Evolutionary conservation across 2,888 invertebrate genomes (phyloP).

Genomic region (Campoplex nolae): DNA sequence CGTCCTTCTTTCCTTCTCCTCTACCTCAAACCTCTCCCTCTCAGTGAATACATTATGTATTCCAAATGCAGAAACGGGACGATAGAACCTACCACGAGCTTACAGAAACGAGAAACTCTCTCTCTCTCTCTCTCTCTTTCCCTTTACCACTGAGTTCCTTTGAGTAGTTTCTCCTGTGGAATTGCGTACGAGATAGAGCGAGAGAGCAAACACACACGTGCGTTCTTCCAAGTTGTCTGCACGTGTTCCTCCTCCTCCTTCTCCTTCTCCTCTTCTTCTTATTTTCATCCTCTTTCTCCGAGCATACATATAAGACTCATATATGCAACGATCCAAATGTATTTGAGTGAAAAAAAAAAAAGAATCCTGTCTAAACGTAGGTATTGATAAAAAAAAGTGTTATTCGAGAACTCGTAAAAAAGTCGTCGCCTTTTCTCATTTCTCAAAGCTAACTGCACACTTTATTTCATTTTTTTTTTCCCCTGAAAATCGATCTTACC

Average conservation of each 20-base stretch:
- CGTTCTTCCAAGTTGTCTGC: slow-evolving; percentile 42
- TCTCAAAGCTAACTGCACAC: too few relatives aligned
- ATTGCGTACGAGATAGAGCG: slow-evolving; percentile 30
- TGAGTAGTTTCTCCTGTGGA: slow-evolving; percentile 14
- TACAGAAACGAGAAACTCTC: slow-evolving; percentile 17
- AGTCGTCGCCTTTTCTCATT: not conserved
- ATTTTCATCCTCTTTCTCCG: slow-evolving; percentile 8
- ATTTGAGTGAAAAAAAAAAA: not conserved
- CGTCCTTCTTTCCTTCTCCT: slow-evolving; percentile 41
- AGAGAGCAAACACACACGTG: slow-evolving; percentile 55
- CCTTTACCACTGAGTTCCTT: not conserved
- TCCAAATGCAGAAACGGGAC: slow-evolving; percentile 67
- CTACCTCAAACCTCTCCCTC: slow-evolving; percentile 47
- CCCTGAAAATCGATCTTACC: not conserved
- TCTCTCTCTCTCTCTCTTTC: slow-evolving; percentile 21
- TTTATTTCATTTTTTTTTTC: not conserved
- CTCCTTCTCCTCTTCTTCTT: slow-evolving; percentile 36
- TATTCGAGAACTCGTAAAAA: not conserved
- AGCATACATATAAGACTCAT: not conserved
- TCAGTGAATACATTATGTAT: slow-evolving; percentile 70
- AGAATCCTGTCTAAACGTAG: not conserved
- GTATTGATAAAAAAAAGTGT: not conserved
- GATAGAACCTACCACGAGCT: slow-evolving; percentile 50
- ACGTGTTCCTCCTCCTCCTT: slow-evolving; percentile 55
- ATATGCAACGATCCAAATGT: slow-evolving; percentile 5